Base-by-base conservation (phyloP, 2,797 vertebrate species). In the Heliangelus exortis region DNA sequence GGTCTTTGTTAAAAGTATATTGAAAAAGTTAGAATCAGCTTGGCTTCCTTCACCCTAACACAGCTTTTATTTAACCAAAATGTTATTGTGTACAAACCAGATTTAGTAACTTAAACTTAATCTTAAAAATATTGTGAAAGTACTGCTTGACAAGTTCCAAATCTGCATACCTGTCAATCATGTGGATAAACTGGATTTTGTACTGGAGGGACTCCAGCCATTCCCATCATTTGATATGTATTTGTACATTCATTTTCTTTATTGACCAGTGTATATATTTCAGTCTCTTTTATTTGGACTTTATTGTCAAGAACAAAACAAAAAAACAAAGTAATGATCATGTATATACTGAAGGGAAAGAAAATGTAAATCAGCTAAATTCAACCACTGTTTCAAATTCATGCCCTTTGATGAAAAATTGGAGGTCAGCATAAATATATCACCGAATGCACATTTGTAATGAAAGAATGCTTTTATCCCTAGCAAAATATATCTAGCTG, bases 161-260 rank as follows among this genome's bases (percentile, higher is more conserved):
- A 2, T 9, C 26, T 43, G 50, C 21, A 29, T 47, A 51, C 10
- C 33, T 16, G 29, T 34, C 25, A 73, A 47, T 47, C 28, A 28
- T 4, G 6, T 10, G 33, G 26, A n/a, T 48, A 57, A 20, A 6
- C 68, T 36, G 10, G 51, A 36, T n/a, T 65, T 75, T 48, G 28
- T 59, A 13, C 10, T 8, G 20, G 63, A 50, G 17, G 10, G 23
- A 54, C 20, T 66, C 16, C 7, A 71, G 6, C 23, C 10, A 23
- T 50, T 55, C 1, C 0, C 31, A 19, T 78, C 2, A 22, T 43
- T 69, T 36, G 22, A 39, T 5, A 0, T 9, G 4, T 39, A 10
- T 58, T 41, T 47, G 9, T 54, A 59, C 26, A 6, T 4, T 3
- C 6, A 7, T 50, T 66, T 50, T 66, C 1, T 61, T 36, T 36